Percentiles rank a stretch among this genome's conserved stretches.
These are phyloP conservation scores for Bubalus kerabau DNA, from an alignment of 2,113 vertebrate species.

Conservation along the genomic window DNA sequence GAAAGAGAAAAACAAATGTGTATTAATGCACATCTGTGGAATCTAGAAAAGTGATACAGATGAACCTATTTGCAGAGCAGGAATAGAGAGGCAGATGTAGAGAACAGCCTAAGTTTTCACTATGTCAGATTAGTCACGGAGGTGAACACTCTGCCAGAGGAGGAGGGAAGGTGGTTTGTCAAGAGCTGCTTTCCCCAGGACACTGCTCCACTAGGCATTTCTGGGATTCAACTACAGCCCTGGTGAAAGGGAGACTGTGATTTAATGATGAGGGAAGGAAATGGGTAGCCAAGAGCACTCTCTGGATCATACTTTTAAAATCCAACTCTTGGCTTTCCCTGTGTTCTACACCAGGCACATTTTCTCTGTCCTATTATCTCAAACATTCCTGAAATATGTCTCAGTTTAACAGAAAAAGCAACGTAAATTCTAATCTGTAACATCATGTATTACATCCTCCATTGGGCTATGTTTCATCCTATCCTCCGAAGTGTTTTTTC, in stretches of 20 bases:
- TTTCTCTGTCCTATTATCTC: background rate
- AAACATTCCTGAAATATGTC: background rate
- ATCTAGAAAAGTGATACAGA: background rate
- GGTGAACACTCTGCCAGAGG: background rate
- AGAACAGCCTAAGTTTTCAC: background rate
- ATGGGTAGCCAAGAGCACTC: background rate
- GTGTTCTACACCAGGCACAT: background rate
- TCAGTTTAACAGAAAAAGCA: background rate
- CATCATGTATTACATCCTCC: background rate
- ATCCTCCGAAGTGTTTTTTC: background rate
- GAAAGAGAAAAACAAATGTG: background rate
- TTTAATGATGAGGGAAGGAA: background rate
- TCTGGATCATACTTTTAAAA: background rate
- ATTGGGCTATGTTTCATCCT: background rate
- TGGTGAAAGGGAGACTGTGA: background rate
- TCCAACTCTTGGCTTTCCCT: background rate
- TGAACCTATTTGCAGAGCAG: background rate
- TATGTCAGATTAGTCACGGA: background rate
- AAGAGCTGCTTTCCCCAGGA: background rate
- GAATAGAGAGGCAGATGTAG: background rate
- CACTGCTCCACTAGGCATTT: background rate
- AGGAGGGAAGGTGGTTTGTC: background rate
- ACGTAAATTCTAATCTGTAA: background rate
- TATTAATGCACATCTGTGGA: background rate
- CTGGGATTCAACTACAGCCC: background rate